Evolutionary conservation across 2,797 vertebrate genomes (phyloP).

Genomic region (Schizopygopsis malacanthus): DNA sequence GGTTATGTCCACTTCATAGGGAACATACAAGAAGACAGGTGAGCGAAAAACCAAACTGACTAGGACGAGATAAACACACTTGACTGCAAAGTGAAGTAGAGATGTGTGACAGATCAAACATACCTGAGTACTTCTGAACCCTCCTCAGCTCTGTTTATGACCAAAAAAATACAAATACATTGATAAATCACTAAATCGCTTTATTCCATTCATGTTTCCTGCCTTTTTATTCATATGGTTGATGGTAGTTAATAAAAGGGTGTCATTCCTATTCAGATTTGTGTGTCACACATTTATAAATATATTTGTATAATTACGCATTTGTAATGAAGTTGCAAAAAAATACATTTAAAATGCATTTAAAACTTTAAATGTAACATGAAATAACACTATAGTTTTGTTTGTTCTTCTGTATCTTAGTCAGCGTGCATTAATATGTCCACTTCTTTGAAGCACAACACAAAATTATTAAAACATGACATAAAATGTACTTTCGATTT

Average conservation of each 20-base stretch:
- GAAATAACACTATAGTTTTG: neutral
- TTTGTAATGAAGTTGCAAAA: neutral
- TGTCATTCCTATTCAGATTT: no score
- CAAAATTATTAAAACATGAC: neutral
- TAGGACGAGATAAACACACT: neutral
- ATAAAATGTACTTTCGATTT: neutral
- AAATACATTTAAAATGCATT: neutral
- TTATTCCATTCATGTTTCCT: no score
- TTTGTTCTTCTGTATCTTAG: neutral
- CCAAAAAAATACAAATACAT: slow-evolving; percentile 18
- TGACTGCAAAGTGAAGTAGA: neutral
- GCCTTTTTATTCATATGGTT: no score
- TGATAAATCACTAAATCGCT: neutral
- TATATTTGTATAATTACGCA: neutral
- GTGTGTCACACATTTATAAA: neutral
- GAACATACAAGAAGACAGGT: slow-evolving; percentile 2
- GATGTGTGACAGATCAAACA: neutral
- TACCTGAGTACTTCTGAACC: slow-evolving; percentile 77
- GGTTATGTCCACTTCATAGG: slow-evolving; percentile 74
- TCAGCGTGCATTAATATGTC: neutral
- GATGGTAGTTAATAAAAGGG: no score
- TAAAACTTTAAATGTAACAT: neutral
- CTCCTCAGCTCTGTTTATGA: slow-evolving; percentile 75
- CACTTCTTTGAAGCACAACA: neutral
- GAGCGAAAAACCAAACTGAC: neutral